Evolutionary conservation across 2,113 vertebrate genomes (phyloP), one percentile per base, ranked within the genome.

Genomic region (Brachionichthys hirsutus): DNA sequence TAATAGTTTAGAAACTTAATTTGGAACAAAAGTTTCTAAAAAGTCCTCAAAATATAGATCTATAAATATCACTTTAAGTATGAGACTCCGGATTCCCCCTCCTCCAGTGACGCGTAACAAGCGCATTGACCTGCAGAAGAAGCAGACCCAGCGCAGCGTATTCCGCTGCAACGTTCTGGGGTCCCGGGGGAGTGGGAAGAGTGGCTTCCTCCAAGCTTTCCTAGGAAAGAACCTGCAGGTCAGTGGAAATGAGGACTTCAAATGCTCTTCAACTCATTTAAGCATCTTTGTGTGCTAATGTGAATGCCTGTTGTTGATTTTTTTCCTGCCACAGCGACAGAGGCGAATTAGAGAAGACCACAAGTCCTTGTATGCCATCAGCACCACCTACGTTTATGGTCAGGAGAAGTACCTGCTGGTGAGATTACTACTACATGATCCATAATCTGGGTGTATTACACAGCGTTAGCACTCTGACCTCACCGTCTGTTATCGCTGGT

Each of bases 351-450:
- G 91, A 70, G 93, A 95, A 75, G 95, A 98, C 62, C 96, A 98
- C 89, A 97, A 95, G 81, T 99, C 97, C 12, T 92, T 92, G 80
- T 99, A 98, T 47, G 95, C 97, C 43, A 96, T 99, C 85, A 98
- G 94, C 73, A 96, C 95, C 6, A 93, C 97, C 54, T 98, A 99
- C 61, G 96, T 99, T 0, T 99, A 99, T 1, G 97, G 97, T 58
- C 97, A 98, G 88, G 97, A 99, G 81, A 99, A 99, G 80, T 99
- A 98, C 70, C 90, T 99, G 71, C 88, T 99, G 92, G 97, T 99
- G 91, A 94, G 93, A 46, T 22, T n/a, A n/a, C n/a, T n/a, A n/a
- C n/a, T n/a, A n/a, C n/a, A n/a, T n/a, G n/a, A n/a, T n/a, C n/a
- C 19, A 22, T 72, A 59, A 69, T 66, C 45, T 52, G 42, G 15